Evolutionary conservation across 2,888 invertebrate genomes (phyloP), one percentile per base, ranked within the genome.

Genomic region (Nebria brevicollis): DNA sequence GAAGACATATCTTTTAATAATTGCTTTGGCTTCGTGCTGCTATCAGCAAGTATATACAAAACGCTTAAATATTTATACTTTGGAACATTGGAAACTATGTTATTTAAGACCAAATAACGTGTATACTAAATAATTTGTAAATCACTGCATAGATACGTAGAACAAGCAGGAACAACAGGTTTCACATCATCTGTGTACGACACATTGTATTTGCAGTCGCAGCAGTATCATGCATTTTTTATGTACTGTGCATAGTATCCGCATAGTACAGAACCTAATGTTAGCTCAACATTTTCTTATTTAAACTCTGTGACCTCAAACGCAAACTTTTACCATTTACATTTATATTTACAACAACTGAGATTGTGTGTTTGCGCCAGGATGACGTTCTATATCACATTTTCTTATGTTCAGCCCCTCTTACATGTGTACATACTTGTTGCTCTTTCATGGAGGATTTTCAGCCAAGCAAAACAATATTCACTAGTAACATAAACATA

Each of bases 291-390:
- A 72, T 81, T 81, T 75, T 76, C 76, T 76, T 81, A 81, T 81
- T 81, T 81, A 75, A 81, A 81, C 75, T 72, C 66, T 75, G 81
- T 26, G 72, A 75, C 75, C 75, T 76, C 76, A 65, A 81, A 75
- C 70, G 75, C 68, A 81, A 81, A 81, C 81, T 81, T 81, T 81
- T 81, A 81, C 75, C 76, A 81, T 81, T 81, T 81, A 76, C 81
- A 81, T 81, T 81, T 81, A 81, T 81, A 81, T 81, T 81, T 81
- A 81, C 81, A 81, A 81, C 81, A 81, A 81, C 81, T 81, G 81
- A 81, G 81, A 81, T 81, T 81, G 81, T 75, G 81, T 75, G 26
- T 72, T 34, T 41, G 42, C 70, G 25, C 70, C 42, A 20, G 20
- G 77, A 77, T 77, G 70, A 70, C 77, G 68, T 77, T 64, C 41